phyloP scores from a whole-genome alignment of 2,888 invertebrate genomes.

The Zhuqinia jingwanae region DNA sequence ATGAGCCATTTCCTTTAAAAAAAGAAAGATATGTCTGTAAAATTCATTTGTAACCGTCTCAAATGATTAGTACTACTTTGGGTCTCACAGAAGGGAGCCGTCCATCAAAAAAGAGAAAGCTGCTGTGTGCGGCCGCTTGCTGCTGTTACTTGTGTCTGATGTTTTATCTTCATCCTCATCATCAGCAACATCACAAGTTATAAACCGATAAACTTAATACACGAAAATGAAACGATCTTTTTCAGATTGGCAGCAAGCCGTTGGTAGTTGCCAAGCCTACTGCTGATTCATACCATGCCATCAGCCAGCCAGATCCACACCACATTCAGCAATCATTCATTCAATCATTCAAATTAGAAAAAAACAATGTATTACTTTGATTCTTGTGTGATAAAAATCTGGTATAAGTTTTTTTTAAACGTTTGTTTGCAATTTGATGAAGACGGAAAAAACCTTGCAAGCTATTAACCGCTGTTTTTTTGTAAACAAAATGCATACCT shows the following conservation, averaged over 20 bases:
- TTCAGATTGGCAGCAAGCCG: slow-evolving; percentile 6
- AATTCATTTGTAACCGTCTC: slow-evolving; percentile 65
- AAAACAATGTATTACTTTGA: too few relatives aligned
- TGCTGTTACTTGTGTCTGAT: slow-evolving; percentile 8
- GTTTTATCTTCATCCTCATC: slow-evolving; percentile 7
- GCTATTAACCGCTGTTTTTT: too few relatives aligned
- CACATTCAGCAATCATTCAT: background rate
- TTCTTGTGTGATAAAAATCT: too few relatives aligned
- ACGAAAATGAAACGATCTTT: background rate
- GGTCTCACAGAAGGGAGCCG: slow-evolving; percentile 72
- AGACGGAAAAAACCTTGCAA: too few relatives aligned
- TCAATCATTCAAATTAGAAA: too few relatives aligned
- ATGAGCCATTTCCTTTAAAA: background rate
- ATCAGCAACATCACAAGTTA: background rate
- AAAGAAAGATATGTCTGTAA: slow-evolving; percentile 47
- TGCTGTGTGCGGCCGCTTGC: slow-evolving; percentile 7
- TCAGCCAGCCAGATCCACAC: background rate
- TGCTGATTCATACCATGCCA: slow-evolving; percentile 30
- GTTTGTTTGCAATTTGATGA: too few relatives aligned
- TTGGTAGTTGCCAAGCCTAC: slow-evolving; percentile 32
- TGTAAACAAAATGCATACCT: too few relatives aligned
- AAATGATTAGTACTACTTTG: slow-evolving; percentile 67
- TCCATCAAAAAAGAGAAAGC: slow-evolving; percentile 70
- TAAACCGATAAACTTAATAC: slow-evolving; percentile 43
- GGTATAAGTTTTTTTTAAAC: too few relatives aligned